Percentiles rank a stretch among this genome's conserved stretches.
Evolutionary conservation across 2,888 invertebrate genomes (phyloP).

Genomic region (Dione juno): DNA sequence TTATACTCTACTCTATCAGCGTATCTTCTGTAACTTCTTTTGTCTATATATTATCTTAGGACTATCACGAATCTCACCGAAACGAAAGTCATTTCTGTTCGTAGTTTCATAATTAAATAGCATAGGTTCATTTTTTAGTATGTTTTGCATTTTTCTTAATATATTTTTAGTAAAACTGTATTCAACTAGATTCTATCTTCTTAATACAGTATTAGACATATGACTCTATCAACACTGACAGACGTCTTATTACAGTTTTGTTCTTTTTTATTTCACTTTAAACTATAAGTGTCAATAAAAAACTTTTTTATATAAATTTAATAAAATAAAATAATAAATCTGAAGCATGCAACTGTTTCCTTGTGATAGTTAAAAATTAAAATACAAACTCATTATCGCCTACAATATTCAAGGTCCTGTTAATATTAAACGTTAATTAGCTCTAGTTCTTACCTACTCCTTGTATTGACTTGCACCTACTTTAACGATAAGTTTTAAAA

Average conservation of each 20-base stretch:
- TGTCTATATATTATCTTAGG: slow-evolving; percentile 47
- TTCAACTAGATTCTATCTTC: not conserved
- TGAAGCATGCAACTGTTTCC: too few species aligned
- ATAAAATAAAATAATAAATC: too few species aligned
- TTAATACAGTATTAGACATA: too few species aligned
- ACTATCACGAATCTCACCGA: slow-evolving; percentile 37
- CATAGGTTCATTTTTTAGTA: slow-evolving; percentile 40
- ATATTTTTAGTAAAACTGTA: not conserved
- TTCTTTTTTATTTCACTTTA: too few species aligned
- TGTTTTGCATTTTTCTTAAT: slow-evolving; percentile 33
- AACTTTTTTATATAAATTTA: too few species aligned
- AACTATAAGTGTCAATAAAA: too few species aligned
- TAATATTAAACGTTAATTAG: too few species aligned
- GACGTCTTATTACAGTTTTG: not conserved
- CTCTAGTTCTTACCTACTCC: too few species aligned
- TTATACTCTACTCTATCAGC: slow-evolving; percentile 47
- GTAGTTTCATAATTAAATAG: slow-evolving; percentile 51
- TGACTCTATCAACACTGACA: not conserved
- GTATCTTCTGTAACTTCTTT: slow-evolving; percentile 40
- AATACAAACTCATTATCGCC: too few species aligned
- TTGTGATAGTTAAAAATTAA: too few species aligned
- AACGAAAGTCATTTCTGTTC: slow-evolving; percentile 47
- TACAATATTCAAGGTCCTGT: too few species aligned
- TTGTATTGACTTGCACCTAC: too few species aligned
- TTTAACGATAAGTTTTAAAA: not conserved